Conservation (phyloP, 2,888 invertebrate species). For the Ceraclea dissimilis region DNA sequence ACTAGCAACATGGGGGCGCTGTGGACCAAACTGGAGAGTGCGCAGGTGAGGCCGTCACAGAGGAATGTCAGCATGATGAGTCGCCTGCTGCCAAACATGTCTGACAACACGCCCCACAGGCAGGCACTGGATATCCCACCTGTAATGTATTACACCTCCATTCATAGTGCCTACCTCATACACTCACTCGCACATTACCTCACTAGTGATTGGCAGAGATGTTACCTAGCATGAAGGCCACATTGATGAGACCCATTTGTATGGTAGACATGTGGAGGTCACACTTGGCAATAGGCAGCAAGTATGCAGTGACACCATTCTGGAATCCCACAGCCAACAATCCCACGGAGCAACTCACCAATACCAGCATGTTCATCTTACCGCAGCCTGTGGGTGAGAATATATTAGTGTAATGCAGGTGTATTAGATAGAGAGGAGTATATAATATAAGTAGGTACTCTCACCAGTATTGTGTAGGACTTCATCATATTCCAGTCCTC, state of each 20-base stretch:
- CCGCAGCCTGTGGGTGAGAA: slow-evolving; percentile 61
- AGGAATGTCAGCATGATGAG: slow-evolving; percentile 47
- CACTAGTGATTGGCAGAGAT: too few relatives aligned
- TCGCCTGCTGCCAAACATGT: slow-evolving; percentile 56
- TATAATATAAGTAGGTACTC: neutral
- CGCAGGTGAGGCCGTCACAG: slow-evolving; percentile 44
- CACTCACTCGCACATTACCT: too few relatives aligned
- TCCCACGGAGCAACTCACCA: slow-evolving; percentile 56
- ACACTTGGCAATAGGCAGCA: slow-evolving; percentile 64
- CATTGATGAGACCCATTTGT: slow-evolving; percentile 62
- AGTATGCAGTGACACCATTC: slow-evolving; percentile 62
- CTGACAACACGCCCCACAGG: slow-evolving; percentile 67
- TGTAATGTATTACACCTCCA: too few relatives aligned
- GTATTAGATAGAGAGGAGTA: too few relatives aligned
- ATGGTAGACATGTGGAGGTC: slow-evolving; percentile 58
- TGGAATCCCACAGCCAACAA: slow-evolving; percentile 58
- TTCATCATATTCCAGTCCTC: neutral
- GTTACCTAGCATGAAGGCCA: slow-evolving; percentile 62
- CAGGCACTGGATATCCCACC: slow-evolving; percentile 63
- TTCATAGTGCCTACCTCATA: too few relatives aligned
- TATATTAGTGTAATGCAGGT: too few relatives aligned
- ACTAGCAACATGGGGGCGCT: slow-evolving; percentile 34
- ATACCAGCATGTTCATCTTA: slow-evolving; percentile 55
- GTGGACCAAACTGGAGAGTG: slow-evolving; percentile 43
- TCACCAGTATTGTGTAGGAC: neutral